phyloP scores from a whole-genome alignment of 1,140 invertebrate genomes.

The Calliopsis andreniformis region DNA sequence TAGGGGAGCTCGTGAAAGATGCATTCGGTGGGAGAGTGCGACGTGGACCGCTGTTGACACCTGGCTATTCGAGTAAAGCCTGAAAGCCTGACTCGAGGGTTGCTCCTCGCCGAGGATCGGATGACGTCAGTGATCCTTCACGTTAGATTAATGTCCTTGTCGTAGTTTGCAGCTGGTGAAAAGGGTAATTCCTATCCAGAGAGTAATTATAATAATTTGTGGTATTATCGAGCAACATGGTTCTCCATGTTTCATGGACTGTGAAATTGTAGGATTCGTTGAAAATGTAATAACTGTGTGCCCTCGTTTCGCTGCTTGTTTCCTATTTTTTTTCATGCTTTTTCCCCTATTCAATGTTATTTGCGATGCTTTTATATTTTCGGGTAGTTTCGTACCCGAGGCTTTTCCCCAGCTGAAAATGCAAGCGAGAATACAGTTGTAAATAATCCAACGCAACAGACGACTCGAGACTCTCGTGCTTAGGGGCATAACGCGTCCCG shows the following conservation, averaged over 20 bases:
- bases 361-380: neutral
- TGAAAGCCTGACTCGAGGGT: no score
- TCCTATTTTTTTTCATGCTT: neutral
- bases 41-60: neutral
- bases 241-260: neutral
- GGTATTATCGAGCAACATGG: no score
- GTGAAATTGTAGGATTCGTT: neutral
- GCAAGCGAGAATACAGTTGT: neutral
- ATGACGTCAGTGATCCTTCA: no score
- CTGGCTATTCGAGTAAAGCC: no score
- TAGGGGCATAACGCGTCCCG: neutral
- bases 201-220: no score
- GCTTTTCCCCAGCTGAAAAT: neutral
- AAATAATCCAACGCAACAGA: constrained; percentile 25
- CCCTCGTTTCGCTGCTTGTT: constrained; percentile 9
- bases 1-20: neutral
- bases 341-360: neutral
- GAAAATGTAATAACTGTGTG: neutral
- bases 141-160: no score
- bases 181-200: no score
- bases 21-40: neutral
- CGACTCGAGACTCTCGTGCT: neutral
- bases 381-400: neutral
- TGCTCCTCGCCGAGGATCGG: no score
- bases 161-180: no score